A percentile compares a stretch with the other conserved stretches of the same genome.
phyloP scores from a whole-genome alignment of 2,113 vertebrate species.

The Oceanodroma tethys region DNA sequence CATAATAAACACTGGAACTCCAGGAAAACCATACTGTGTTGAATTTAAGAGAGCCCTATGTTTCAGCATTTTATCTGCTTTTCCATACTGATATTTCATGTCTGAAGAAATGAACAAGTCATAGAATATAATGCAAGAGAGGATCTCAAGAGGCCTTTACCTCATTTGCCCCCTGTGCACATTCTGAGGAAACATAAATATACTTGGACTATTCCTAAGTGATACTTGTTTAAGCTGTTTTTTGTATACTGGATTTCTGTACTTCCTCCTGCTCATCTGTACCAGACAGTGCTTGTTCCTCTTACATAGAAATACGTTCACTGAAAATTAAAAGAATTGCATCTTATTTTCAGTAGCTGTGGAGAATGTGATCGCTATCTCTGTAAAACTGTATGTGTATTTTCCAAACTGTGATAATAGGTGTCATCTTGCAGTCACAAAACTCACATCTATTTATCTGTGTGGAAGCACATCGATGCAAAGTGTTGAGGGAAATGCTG shows the following conservation, averaged over 20 bases:
- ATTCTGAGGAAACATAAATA: background rate
- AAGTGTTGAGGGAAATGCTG: background rate
- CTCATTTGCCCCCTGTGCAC: background rate
- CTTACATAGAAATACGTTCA: background rate
- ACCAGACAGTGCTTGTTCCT: background rate
- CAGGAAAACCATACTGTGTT: background rate
- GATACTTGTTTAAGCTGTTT: background rate
- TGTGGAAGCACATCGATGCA: background rate
- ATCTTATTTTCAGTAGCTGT: background rate
- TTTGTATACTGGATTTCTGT: background rate
- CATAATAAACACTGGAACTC: background rate
- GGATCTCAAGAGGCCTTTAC: background rate
- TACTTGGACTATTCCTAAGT: background rate
- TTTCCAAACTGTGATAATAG: background rate
- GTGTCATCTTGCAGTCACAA: background rate
- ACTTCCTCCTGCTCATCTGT: background rate
- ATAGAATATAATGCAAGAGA: background rate
- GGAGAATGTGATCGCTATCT: background rate
- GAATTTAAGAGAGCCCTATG: background rate
- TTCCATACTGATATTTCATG: background rate
- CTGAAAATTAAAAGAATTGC: background rate
- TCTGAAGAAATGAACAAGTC: background rate
- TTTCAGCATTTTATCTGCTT: background rate
- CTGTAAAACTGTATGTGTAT: background rate
- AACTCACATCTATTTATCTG: background rate